Base-by-base conservation (phyloP, 2,797 vertebrate species). In the Spinus pinus region DNA sequence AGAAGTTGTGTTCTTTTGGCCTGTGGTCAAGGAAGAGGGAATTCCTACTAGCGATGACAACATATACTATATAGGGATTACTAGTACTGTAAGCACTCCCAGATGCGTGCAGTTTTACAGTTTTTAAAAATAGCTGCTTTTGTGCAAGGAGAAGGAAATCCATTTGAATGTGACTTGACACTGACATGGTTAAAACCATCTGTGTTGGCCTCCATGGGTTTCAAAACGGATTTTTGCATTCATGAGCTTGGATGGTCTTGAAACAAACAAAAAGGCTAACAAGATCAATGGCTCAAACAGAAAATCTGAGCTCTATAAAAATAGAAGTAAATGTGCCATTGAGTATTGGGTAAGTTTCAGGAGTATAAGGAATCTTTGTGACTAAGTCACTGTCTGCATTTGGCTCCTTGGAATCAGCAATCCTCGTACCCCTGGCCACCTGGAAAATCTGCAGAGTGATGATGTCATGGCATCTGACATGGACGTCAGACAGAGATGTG, bases 71-170 rank as follows among this genome's bases (percentile, higher is more conserved):
- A 87, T 28, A 73, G 50, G 23, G 65, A 83, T 94, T 91, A 67
- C 70, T 81, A 71, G 37, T 39, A 53, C 47, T 79, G n/a, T 93
- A 90, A 95, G 81, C 22, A 54, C 21, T 92, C 82, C 80, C 92
- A 94, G 81, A 95, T 93, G 83, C 62, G 39, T 54, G 50, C 24
- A 78, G 62, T 81, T 93, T 93, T 79, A 67, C 57, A 84, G 47
- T 67, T 93, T 94, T 94, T 93, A 85, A 94, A 93, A 95, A 95
- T 88, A 93, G 72, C 65, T 90, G 54, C 53, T 91, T 96, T 91
- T 86, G 53, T 88, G 61, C 60, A 42, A 33, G 78, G 64, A 64
- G 70, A 77, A 86, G 60, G 58, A 96, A 93, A 92, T 86, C 30
- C 20, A 41, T 88, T 95, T 86, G 65, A 92, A 83, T 86, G 73